phyloP scores from a whole-genome alignment of 2,888 invertebrate genomes.

The Torymus tubicola region DNA sequence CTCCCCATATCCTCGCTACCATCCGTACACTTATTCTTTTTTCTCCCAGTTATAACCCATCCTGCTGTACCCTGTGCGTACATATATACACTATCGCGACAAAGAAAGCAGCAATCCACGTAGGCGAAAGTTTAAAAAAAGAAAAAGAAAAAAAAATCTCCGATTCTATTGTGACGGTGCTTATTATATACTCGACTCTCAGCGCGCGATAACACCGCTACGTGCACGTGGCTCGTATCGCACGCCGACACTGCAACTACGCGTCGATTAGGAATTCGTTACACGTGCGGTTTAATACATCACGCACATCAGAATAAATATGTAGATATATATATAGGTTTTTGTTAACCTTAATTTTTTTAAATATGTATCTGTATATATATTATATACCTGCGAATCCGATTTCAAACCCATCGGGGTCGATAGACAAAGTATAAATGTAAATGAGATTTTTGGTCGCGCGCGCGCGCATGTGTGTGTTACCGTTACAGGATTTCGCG shows the following conservation, averaged over 20 bases:
- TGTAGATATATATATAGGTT: too few relatives aligned
- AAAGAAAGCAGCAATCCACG: background rate
- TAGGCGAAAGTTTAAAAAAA: background rate
- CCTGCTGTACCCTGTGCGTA: background rate
- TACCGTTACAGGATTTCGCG: constrained; percentile 51
- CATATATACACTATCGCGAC: background rate
- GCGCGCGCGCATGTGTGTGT: constrained; percentile 8
- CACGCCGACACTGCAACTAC: constrained; percentile 38
- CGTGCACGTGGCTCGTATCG: background rate
- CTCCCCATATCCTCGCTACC: too few relatives aligned
- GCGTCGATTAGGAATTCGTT: constrained; percentile 1
- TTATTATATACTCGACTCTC: background rate
- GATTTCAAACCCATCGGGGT: too few relatives aligned
- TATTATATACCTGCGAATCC: too few relatives aligned
- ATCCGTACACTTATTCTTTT: too few relatives aligned
- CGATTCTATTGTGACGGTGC: background rate
- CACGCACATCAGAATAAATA: too few relatives aligned
- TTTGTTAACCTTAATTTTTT: too few relatives aligned
- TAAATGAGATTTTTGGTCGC: constrained; percentile 49
- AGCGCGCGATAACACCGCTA: constrained; percentile 2
- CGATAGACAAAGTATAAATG: constrained; percentile 43
- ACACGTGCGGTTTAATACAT: too few relatives aligned
- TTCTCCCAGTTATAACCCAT: too few relatives aligned
- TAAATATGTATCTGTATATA: too few relatives aligned
- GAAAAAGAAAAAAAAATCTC: background rate